Evolutionary conservation across 2,888 invertebrate species (phyloP), one percentile per base, ranked within the genome.

Genomic region (Liposcelis brunnea): DNA sequence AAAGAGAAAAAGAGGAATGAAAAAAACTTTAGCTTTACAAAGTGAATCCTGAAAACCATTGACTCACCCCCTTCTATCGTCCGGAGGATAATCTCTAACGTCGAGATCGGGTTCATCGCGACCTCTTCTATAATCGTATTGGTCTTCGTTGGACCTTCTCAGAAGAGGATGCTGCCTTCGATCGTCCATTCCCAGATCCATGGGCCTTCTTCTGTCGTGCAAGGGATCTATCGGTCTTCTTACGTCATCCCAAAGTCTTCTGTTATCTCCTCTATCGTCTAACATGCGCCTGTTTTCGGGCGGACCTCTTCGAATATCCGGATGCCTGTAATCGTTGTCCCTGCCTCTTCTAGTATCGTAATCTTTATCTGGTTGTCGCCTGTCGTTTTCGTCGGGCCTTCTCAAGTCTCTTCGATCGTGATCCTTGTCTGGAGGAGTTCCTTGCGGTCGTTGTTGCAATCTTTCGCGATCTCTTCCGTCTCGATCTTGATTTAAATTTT

Each of bases 401-500:
- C 8, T 60, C 59, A 32, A 52, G n/a, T 58, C 59, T 33, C 58
- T 59, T 14, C 56, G 52, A 18, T 56, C 57, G 40, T 59, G 59
- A 1, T 59, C 59, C 1, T 49, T n/a, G n/a, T 54, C 49, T n/a
- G 61, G 59, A 6, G 62, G 59, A 44, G 78, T 63, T 5, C 80
- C 65, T 53, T 78, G 77, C 11, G 74, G 72, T 43, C 75, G 64
- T 1, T 76, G 75, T 21, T 77, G 58, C 31, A 77, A 61, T 37
- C 77, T 66, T 55, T 77, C 77, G 53, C 74, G 70, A 46, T 70
- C 68, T 43, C n/a, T n/a, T n/a, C 66, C 63, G 40, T 72, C 68
- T 31, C 72, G 61, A 26, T 54, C 5, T 49, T 37, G 21, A 48
- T 48, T 42, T 40, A 51, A 16, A 47, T 26, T 26, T 6, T 26